Evolutionary conservation across 2,113 vertebrate genomes (phyloP).

Genomic region (Forbesichthys papilliferus): DNA sequence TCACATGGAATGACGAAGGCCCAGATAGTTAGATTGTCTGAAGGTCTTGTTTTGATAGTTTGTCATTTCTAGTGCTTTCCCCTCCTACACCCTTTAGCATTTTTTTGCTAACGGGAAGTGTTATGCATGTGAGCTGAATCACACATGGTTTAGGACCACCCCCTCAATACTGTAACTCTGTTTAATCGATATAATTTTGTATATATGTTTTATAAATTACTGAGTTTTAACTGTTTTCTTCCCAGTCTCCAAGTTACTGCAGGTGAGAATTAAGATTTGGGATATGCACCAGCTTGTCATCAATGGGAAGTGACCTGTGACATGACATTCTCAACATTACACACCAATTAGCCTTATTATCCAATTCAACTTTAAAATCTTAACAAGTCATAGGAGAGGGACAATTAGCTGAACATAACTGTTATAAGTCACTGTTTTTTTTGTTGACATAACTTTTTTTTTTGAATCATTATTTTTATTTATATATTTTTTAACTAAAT

Average conservation of each 20-base stretch:
- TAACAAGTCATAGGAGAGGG: not conserved
- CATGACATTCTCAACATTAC: constrained; percentile 14
- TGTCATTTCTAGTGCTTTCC: constrained; percentile 8
- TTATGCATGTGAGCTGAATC: constrained; percentile 50
- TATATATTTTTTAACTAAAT: not conserved
- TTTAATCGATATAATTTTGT: constrained; percentile 25
- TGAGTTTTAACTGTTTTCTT: constrained; percentile 16
- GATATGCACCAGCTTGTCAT: not conserved
- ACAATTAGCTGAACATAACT: not conserved
- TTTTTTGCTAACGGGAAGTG: constrained; percentile 18
- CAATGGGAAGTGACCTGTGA: constrained; percentile 1
- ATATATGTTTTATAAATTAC: constrained; percentile 32
- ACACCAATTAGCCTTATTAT: not conserved
- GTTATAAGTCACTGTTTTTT: not conserved
- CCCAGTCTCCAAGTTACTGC: not conserved
- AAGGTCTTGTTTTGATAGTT: not conserved
- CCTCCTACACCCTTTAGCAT: constrained; percentile 42
- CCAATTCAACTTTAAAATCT: not conserved
- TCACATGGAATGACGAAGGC: constrained; percentile 43
- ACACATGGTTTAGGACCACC: constrained; percentile 37
- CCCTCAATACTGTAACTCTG: constrained; percentile 17
- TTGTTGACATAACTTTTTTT: not conserved
- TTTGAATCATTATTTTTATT: not conserved
- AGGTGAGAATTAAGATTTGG: not conserved
- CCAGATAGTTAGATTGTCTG: constrained; percentile 1